Evolutionary conservation across 2,113 vertebrate species (phyloP).

Genomic region (Aldabrachelys gigantea): DNA sequence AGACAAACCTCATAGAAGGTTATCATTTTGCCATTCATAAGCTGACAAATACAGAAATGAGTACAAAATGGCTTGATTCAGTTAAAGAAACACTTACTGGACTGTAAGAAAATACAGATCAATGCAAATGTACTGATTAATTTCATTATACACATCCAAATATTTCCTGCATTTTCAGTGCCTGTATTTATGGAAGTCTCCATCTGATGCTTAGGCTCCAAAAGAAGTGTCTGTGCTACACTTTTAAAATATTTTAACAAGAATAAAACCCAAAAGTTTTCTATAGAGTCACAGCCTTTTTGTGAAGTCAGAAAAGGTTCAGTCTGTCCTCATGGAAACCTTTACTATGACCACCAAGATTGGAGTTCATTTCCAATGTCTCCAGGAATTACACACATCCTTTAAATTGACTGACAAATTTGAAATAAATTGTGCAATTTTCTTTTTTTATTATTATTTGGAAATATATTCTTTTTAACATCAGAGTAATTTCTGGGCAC

Average conservation of each 20-base stretch:
- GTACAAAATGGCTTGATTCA: background rate
- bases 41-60: background rate
- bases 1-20: background rate
- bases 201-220: background rate
- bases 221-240: background rate
- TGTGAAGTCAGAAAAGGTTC: background rate
- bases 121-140: background rate
- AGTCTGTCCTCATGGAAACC: background rate
- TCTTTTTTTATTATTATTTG: background rate
- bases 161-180: background rate
- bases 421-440: background rate
- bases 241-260: background rate
- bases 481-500: background rate
- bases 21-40: background rate
- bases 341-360: background rate
- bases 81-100: constrained; percentile 3
- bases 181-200: background rate
- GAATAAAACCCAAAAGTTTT: background rate
- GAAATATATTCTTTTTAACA: background rate
- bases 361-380: background rate
- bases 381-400: background rate
- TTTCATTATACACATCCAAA: background rate
- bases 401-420: background rate
- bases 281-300: background rate
- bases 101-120: background rate